Base-by-base conservation (phyloP, 2,113 vertebrate genomes). In the Henicopernis longicauda region DNA sequence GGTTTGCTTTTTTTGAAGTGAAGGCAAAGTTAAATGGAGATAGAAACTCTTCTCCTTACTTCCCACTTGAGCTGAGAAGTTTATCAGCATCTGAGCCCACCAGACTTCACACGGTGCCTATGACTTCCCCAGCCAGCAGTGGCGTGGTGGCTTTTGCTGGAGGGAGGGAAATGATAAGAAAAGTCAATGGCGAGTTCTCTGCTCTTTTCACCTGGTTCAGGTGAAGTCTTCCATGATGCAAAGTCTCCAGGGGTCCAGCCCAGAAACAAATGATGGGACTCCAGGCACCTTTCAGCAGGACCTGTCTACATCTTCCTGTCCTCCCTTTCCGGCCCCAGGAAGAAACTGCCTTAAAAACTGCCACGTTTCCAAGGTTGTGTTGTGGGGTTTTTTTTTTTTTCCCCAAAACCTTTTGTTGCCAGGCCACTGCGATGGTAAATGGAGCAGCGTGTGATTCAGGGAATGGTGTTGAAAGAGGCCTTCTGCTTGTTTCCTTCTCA, bases 391-490 rank as follows among this genome's bases (percentile, higher is more conserved):
- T 89, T 86, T 81, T 55, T 47, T 26, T 54, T 54, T 54, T 29
- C 29, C 15, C 65, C 12, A 14, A 55, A 82, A 61, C 31, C 32
- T 90, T 40, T 34, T 52, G 45, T 55, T 93, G 79, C 61, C 36
- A 11, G 69, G 42, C 59, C 78, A 34, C 69, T 4, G 0, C 0
- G 63, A 40, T 31, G 82, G 91, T 72, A 80, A 86, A 91, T 0
- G 40, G 55, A 89, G 62, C 82, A 55, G 76, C 0, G 1, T 93
- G 92, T 63, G 72, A 74, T 29, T 36, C 1, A 6, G 31, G 31
- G 74, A 57, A 13, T 16, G 58, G 31, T 67, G 79, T 31, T 97
- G 95, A 95, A 91, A 95, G 84, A 95, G 42, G 15, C 54, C 25
- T 87, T 96, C 84, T 61, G 71, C 73, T 76, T 83, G 40, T 66